These are phyloP conservation scores for Virgularia gustaviana DNA, from an alignment of 92 coral and sea anemone species.

Conservation along the genomic window DNA sequence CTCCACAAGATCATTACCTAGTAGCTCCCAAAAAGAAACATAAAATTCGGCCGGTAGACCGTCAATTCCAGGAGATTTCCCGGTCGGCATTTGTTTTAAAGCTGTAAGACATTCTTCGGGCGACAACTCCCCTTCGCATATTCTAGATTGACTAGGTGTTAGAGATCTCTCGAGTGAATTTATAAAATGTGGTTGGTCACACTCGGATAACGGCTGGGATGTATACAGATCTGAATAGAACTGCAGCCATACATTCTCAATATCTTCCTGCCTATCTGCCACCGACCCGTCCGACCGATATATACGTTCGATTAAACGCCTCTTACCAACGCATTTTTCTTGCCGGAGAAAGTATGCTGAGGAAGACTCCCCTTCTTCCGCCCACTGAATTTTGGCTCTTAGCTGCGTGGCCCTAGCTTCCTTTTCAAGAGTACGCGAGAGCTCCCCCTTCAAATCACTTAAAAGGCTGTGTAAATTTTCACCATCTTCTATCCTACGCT, in stretches of 20 bases:
- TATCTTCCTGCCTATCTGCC: neutral
- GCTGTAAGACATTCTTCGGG: constrained; percentile 27
- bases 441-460: too few relatives aligned
- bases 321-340: neutral
- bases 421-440: neutral
- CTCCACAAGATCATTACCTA: constrained; percentile 37
- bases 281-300: neutral
- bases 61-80: too few relatives aligned
- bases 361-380: too few relatives aligned
- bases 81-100: constrained; percentile 28
- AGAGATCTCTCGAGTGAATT: neutral
- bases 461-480: neutral
- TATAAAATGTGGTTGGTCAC: neutral
- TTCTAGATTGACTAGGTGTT: neutral
- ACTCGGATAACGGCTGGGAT: neutral
- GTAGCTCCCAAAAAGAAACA: constrained; percentile 37
- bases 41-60: too few relatives aligned
- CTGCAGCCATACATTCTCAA: neutral
- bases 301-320: neutral
- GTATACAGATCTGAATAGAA: constrained; percentile 1
- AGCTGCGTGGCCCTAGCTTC: constrained; percentile 10
- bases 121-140: constrained; percentile 43
- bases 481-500: neutral
- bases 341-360: too few relatives aligned
- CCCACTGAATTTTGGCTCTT: constrained; percentile 7